phyloP scores from a whole-genome alignment of 2,113 vertebrate species.

The Papio anubis region DNA sequence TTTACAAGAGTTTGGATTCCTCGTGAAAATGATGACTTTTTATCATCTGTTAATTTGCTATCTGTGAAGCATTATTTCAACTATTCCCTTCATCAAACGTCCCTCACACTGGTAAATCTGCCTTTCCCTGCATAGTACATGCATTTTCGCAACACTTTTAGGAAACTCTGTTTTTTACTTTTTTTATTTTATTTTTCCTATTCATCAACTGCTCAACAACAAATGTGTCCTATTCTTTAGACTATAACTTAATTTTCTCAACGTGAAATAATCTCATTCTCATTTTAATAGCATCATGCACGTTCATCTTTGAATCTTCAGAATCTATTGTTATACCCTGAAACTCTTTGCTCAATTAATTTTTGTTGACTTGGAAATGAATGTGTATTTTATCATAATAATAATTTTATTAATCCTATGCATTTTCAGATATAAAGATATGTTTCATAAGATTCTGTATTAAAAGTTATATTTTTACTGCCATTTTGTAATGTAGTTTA shows the following conservation, averaged over 20 bases:
- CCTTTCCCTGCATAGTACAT: background rate
- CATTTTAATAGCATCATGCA: background rate
- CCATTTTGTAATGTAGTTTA: background rate
- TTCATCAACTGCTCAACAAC: background rate
- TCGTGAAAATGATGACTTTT: background rate
- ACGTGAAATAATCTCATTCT: background rate
- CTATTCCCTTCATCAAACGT: background rate
- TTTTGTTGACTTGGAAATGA: background rate
- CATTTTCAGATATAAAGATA: background rate
- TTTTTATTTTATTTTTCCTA: background rate
- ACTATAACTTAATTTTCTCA: background rate
- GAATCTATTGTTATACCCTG: background rate
- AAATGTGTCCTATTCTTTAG: background rate
- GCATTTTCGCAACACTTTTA: background rate
- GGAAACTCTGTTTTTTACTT: background rate
- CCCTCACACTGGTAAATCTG: background rate
- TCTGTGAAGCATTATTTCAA: background rate
- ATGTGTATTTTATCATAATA: background rate
- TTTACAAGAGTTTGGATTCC: background rate
- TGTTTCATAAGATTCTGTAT: background rate
- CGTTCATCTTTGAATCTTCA: background rate
- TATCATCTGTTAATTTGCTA: background rate
- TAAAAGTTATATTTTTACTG: background rate
- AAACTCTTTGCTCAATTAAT: background rate
- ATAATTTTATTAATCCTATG: background rate